A percentile compares a stretch with the other conserved stretches of the same genome.
Evolutionary conservation across 2,888 invertebrate species (phyloP).

Genomic region (Hedya salicella): DNA sequence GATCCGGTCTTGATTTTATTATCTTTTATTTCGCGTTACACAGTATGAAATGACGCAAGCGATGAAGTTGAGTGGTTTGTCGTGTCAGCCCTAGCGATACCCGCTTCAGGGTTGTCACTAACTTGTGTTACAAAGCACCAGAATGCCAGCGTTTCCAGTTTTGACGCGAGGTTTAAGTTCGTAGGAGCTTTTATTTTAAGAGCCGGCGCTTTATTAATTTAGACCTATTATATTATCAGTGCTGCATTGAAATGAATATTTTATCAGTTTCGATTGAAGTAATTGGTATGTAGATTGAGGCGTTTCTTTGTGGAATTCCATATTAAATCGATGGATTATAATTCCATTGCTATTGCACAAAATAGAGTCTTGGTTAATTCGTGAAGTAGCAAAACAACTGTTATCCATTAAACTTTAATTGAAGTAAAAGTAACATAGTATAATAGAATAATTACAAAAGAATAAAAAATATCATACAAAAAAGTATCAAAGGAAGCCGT

Average conservation of each 20-base stretch:
- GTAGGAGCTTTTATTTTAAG: conserved; percentile 27
- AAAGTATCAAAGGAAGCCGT: no score
- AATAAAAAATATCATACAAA: no score
- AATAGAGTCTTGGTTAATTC: no score
- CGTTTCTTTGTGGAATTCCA: no score
- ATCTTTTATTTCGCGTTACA: conserved; percentile 13
- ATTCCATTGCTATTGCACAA: no score
- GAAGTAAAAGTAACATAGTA: no score
- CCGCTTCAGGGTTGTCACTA: conserved; percentile 15
- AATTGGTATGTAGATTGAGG: no score
- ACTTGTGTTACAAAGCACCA: conserved; percentile 12
- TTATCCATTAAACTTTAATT: no score
- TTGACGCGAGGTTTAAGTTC: conserved; percentile 20
- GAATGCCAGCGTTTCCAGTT: conserved; percentile 14
- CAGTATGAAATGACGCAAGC: conserved; percentile 4
- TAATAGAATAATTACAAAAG: no score
- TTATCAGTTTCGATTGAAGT: not conserved
- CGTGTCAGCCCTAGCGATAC: conserved; percentile 24
- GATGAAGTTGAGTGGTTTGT: conserved; percentile 21
- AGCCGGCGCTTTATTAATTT: conserved; percentile 6
- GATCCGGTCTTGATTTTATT: conserved; percentile 4
- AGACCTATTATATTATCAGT: not conserved
- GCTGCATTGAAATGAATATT: not conserved
- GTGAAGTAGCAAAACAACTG: no score
- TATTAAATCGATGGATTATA: no score